These are phyloP conservation scores for Cossypha caffra DNA, from an alignment of 2,797 vertebrate species.

Conservation along the genomic window DNA sequence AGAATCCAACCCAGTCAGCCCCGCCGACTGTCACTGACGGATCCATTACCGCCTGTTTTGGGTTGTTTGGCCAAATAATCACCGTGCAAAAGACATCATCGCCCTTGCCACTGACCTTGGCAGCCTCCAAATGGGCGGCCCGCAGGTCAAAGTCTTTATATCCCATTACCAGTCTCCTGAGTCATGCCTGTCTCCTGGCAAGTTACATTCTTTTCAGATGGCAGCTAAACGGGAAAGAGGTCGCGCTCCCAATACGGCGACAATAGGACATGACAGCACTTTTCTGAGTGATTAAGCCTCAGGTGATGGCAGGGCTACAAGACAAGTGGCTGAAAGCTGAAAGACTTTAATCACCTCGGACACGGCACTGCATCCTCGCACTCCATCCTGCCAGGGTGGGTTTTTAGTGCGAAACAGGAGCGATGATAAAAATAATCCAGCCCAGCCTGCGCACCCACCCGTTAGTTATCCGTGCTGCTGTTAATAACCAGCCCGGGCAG, in stretches of 20 bases:
- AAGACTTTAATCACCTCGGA: slow-evolving; percentile 25
- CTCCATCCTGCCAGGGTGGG: background rate
- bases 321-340: slow-evolving; percentile 37
- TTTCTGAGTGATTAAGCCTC: slow-evolving; percentile 53
- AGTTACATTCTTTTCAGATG: slow-evolving; percentile 11
- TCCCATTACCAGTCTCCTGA: slow-evolving; percentile 28
- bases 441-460: background rate
- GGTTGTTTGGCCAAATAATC: background rate
- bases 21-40: background rate
- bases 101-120: background rate
- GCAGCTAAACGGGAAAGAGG: slow-evolving; percentile 55
- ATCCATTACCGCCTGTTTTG: accelerated
- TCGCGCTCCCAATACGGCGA: slow-evolving; percentile 45
- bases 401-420: background rate
- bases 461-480: background rate
- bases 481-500: background rate
- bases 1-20: background rate
- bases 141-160: background rate
- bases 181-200: slow-evolving; percentile 17
- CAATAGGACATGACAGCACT: slow-evolving; percentile 61
- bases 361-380: background rate
- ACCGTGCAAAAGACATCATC: background rate
- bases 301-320: slow-evolving; percentile 33
- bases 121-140: background rate
- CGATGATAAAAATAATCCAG: background rate